Conservation (phyloP, 2,113 vertebrate genomes). For the Arothron firmamentum region DNA sequence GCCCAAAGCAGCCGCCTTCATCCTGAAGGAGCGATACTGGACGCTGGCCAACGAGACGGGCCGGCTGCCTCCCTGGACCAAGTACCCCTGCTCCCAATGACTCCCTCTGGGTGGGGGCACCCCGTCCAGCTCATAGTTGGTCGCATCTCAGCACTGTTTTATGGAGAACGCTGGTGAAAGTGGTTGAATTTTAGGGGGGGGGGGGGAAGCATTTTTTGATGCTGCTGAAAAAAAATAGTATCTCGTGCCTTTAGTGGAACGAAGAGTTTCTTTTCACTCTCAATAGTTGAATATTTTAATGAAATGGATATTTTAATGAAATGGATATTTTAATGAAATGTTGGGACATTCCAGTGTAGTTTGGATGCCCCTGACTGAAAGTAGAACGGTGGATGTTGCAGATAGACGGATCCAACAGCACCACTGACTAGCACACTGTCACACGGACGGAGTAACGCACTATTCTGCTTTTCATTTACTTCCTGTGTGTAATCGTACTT, state of each 20-base stretch:
- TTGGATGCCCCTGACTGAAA: background rate
- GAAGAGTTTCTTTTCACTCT: background rate
- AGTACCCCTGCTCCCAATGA: conserved; percentile 69
- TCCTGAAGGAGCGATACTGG: conserved; percentile 92
- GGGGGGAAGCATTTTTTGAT: background rate
- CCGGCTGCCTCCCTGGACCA: conserved; percentile 65
- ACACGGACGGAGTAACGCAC: too few relatives aligned
- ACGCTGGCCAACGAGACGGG: conserved; percentile 85
- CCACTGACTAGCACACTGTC: too few relatives aligned
- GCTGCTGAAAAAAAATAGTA: background rate
- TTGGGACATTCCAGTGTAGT: background rate
- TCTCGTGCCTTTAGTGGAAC: background rate
- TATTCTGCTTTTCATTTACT: too few relatives aligned
- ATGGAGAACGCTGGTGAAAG: background rate
- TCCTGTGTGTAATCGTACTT: too few relatives aligned
- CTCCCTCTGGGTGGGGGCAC: background rate
- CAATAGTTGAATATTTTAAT: background rate
- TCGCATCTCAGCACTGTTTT: background rate
- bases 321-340: too few relatives aligned
- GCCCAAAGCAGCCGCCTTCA: conserved; percentile 87
- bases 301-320: background rate
- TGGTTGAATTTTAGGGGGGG: background rate
- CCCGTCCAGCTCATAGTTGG: background rate
- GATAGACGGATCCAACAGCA: too few relatives aligned
- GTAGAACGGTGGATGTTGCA: background rate